These are phyloP conservation scores for Eublepharis macularius DNA, from an alignment of 2,113 vertebrate species.

Conservation along the genomic window DNA sequence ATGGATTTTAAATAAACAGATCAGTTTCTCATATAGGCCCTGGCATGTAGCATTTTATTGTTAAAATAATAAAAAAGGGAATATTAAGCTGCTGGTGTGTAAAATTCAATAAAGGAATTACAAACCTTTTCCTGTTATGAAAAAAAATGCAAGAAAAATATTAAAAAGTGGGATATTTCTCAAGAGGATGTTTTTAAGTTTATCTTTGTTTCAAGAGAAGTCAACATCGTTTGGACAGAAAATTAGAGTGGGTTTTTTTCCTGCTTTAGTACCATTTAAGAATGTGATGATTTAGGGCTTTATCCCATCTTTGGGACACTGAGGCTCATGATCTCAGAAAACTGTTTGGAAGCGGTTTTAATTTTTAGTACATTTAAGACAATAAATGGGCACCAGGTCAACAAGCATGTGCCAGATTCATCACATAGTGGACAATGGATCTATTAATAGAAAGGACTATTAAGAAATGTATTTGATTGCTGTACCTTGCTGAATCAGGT, in stretches of 20 bases:
- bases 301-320: slow-evolving; percentile 57
- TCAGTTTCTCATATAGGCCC: slow-evolving; percentile 72
- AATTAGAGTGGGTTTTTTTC: slow-evolving; percentile 55
- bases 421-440: background rate
- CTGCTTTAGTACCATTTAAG: slow-evolving; percentile 64
- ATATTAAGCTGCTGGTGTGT: slow-evolving; percentile 79
- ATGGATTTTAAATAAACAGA: slow-evolving; percentile 72
- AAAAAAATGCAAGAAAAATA: slow-evolving; percentile 81
- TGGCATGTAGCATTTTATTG: slow-evolving; percentile 75
- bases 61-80: slow-evolving; percentile 74
- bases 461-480: background rate
- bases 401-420: slow-evolving; percentile 28
- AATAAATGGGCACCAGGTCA: slow-evolving; percentile 30
- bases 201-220: slow-evolving; percentile 66
- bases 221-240: slow-evolving; percentile 71
- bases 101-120: slow-evolving; percentile 78
- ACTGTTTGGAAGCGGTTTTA: slow-evolving; percentile 43
- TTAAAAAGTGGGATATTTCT: slow-evolving; percentile 73
- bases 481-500: slow-evolving; percentile 30
- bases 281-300: slow-evolving; percentile 75
- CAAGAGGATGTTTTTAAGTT: slow-evolving; percentile 77
- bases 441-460: slow-evolving; percentile 23
- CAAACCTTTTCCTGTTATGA: slow-evolving; percentile 83
- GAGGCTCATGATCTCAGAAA: slow-evolving; percentile 25
- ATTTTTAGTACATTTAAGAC: slow-evolving; percentile 39